These are phyloP conservation scores for Agrenia bidenticulata DNA, from an alignment of 2,888 invertebrate species.

Conservation along the genomic window DNA sequence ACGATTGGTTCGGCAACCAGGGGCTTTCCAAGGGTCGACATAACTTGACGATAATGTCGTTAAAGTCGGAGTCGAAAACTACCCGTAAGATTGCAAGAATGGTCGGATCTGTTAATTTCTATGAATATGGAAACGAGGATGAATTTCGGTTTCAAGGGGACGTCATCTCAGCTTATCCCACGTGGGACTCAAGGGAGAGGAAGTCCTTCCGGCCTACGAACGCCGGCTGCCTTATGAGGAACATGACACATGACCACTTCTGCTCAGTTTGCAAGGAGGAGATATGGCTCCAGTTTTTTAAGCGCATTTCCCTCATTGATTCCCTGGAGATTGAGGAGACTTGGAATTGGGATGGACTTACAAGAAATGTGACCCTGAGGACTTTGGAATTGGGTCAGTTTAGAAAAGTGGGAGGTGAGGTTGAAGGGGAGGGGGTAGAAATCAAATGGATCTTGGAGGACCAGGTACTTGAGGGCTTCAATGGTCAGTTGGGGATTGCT, in stretches of 20 bases:
- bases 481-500: background rate
- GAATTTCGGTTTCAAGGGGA: conserved; percentile 29
- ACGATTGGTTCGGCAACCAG: background rate
- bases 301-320: conserved; percentile 26
- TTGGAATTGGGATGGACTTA: background rate
- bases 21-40: background rate
- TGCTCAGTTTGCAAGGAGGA: conserved; percentile 33
- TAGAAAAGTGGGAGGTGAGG: conserved; percentile 12
- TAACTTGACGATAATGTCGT: background rate
- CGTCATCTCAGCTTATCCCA: conserved; percentile 37
- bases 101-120: conserved; percentile 31
- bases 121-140: conserved; percentile 35
- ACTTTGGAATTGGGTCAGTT: conserved; percentile 30
- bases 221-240: conserved; percentile 37
- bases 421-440: conserved; percentile 27
- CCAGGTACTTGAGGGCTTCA: no score
- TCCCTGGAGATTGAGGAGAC: background rate
- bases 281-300: conserved; percentile 33
- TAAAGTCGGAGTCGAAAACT: no score
- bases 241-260: conserved; percentile 23
- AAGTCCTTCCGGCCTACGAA: conserved; percentile 34
- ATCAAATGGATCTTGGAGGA: conserved; percentile 28
- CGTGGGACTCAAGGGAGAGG: conserved; percentile 21
- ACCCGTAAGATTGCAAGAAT: conserved; percentile 19
- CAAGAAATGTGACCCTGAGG: conserved; percentile 13